Conservation (phyloP, 2,888 invertebrate species). For the Adela reaumurella region DNA sequence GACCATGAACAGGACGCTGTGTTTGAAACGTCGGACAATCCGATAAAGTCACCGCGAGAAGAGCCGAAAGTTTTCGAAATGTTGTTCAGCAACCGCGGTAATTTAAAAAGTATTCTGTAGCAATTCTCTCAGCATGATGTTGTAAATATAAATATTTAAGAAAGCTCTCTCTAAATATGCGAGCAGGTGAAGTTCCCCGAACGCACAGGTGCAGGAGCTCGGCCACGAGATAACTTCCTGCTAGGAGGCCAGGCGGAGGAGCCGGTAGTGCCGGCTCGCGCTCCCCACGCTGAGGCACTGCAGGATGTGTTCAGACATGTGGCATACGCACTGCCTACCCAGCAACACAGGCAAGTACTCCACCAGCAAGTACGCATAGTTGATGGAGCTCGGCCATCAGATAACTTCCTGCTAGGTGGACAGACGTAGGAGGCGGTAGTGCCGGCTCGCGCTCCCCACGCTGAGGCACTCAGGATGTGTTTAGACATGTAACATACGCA, state of each 20-base stretch:
- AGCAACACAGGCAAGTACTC: conserved; percentile 35
- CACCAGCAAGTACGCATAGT: too few relatives aligned
- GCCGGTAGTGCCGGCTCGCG: conserved; percentile 25
- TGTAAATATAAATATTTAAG: too few relatives aligned
- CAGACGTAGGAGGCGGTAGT: conserved; percentile 28
- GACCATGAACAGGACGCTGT: too few relatives aligned
- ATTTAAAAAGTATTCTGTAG: too few relatives aligned
- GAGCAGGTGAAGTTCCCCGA: conserved; percentile 40
- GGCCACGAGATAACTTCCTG: conserved; percentile 29
- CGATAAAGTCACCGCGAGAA: too few relatives aligned
- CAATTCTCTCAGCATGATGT: too few relatives aligned
- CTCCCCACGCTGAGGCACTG: conserved; percentile 25
- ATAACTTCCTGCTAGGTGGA: conserved; percentile 36
- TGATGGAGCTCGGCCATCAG: conserved; percentile 19
- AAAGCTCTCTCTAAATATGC: too few relatives aligned
- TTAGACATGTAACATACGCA: conserved; percentile 11
- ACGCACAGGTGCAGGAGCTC: too few relatives aligned
- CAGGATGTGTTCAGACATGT: conserved; percentile 37
- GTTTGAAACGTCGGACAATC: too few relatives aligned
- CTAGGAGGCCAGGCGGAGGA: conserved; percentile 31
- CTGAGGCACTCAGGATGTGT: conserved; percentile 35
- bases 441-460: conserved; percentile 22
- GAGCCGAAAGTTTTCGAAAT: too few relatives aligned
- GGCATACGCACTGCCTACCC: conserved; percentile 31
- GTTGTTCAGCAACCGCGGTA: too few relatives aligned